phyloP scores from a whole-genome alignment of 2,888 invertebrate species.

The Choristoneura rosaceana region DNA sequence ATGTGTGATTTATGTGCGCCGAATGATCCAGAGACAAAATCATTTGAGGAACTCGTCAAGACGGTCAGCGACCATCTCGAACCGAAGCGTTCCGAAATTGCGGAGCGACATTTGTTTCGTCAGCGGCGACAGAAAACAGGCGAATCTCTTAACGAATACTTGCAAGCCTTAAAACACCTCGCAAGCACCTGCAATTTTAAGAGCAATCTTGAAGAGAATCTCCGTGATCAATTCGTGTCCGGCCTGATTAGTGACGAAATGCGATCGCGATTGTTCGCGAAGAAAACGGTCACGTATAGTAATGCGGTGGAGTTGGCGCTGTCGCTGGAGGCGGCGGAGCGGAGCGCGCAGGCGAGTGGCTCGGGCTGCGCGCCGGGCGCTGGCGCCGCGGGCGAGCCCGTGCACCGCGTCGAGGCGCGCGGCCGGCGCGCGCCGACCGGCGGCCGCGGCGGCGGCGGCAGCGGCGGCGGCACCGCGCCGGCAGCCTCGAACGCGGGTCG shows the following conservation, averaged over 20 bases:
- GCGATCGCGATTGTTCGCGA: slow-evolving; percentile 7
- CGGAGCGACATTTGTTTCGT: no score
- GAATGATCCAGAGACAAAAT: slow-evolving; percentile 41
- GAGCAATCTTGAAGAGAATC: background rate
- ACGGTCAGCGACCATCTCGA: no score
- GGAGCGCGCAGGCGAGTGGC: slow-evolving; percentile 1
- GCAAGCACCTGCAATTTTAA: background rate
- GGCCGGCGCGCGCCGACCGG: background rate
- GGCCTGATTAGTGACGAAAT: background rate
- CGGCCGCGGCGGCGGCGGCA: background rate
- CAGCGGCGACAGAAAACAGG: no score
- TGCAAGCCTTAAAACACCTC: background rate
- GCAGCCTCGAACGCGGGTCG: no score
- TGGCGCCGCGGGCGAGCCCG: background rate
- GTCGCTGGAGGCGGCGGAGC: slow-evolving; percentile 18
- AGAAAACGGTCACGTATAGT: background rate
- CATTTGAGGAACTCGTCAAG: slow-evolving; percentile 40
- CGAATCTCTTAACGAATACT: slow-evolving; percentile 39
- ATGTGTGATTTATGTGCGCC: slow-evolving; percentile 49
- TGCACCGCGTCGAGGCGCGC: background rate
- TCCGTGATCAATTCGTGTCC: no score
- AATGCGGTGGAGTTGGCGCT: slow-evolving; percentile 17
- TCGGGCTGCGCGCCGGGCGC: background rate
- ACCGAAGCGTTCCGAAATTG: no score
- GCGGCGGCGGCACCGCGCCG: no score